Evolutionary conservation across 2,888 invertebrate species (phyloP).

Genomic region (Melolontha melolontha): DNA sequence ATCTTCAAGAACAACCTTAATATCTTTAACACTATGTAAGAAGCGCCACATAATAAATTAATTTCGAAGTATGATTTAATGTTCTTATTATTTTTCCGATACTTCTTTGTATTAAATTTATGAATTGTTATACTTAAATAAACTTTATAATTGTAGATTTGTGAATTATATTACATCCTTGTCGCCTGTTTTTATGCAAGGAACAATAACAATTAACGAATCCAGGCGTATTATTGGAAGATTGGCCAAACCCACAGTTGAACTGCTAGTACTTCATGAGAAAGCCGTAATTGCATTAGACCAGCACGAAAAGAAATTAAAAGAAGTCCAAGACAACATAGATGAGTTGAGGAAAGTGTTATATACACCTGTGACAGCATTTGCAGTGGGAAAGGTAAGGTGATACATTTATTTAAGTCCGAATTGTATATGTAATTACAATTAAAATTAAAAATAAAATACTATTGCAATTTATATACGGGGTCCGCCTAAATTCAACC

Average conservation of each 20-base stretch:
- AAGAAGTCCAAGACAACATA: conserved; percentile 16
- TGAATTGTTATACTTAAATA: no score
- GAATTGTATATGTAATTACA: no score
- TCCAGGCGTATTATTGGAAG: conserved; percentile 32
- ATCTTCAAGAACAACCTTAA: no score
- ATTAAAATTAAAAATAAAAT: no score
- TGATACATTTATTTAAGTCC: no score
- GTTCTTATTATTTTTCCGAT: no score
- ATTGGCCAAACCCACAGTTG: conserved; percentile 29
- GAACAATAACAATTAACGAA: conserved; percentile 38
- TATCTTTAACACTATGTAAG: no score
- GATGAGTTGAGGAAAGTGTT: conserved; percentile 12
- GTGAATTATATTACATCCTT: conserved; percentile 24
- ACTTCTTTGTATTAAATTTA: no score
- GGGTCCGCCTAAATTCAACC: no score
- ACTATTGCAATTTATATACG: no score
- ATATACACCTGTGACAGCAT: conserved; percentile 8
- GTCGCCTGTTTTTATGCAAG: conserved; percentile 20
- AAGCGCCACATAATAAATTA: no score
- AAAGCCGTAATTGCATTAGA: conserved; percentile 26
- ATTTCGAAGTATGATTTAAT: no score
- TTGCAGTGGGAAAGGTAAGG: conserved; percentile 25
- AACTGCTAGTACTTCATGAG: conserved; percentile 30
- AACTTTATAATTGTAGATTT: conserved; percentile 27
- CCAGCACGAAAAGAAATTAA: conserved; percentile 21